Evolutionary conservation across 1,140 invertebrate genomes (phyloP).

Genomic region (Antheraea pernyi): DNA sequence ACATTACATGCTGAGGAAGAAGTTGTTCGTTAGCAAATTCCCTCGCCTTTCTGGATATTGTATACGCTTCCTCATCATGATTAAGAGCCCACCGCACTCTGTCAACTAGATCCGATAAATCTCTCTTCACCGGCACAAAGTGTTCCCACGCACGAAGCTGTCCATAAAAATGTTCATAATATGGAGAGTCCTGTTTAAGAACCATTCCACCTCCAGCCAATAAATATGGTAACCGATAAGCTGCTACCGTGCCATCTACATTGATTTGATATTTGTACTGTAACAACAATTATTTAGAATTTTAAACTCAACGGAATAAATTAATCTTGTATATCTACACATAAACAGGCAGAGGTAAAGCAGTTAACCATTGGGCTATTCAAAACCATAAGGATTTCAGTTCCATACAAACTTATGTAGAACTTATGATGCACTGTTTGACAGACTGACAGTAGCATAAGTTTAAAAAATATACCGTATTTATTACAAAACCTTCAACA

Average conservation of each 20-base stretch:
- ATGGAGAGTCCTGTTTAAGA: constrained; percentile 95
- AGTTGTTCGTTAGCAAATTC: constrained; percentile 89
- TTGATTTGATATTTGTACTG: constrained; percentile 98
- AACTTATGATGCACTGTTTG: too few species aligned
- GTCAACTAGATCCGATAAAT: constrained; percentile 90
- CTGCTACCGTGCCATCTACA: constrained; percentile 97
- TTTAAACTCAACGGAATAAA: too few species aligned
- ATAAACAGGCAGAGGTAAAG: too few species aligned
- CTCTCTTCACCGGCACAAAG: constrained; percentile 90
- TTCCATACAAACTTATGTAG: too few species aligned
- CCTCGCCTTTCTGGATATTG: constrained; percentile 86
- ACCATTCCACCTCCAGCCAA: constrained; percentile 92
- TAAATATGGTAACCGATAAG: constrained; percentile 96
- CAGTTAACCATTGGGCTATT: too few species aligned
- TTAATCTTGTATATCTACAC: too few species aligned
- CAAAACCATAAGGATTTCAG: too few species aligned
- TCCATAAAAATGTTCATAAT: constrained; percentile 97
- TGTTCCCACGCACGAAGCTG: constrained; percentile 88
- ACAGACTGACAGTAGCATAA: too few species aligned
- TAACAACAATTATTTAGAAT: constrained; percentile 44
- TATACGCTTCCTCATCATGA: constrained; percentile 86
- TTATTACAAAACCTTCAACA: too few species aligned
- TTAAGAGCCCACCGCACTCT: constrained; percentile 89
- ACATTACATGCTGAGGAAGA: constrained; percentile 92
- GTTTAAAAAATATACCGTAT: too few species aligned